Base-by-base conservation (phyloP, 2,113 vertebrate species). In the Colinus virginianus region DNA sequence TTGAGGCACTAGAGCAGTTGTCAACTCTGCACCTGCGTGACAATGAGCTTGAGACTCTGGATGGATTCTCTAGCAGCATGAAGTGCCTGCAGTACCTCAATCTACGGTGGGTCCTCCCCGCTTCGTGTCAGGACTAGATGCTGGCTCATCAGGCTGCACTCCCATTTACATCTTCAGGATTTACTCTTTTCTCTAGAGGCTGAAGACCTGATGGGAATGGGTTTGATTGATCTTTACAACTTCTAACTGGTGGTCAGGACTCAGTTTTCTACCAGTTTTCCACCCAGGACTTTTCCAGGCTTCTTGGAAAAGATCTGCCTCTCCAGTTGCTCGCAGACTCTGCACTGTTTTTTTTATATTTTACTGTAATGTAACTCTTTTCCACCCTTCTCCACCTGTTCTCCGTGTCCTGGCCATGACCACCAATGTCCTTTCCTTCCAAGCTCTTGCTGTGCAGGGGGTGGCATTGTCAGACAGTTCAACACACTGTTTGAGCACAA, bases 31-130 rank as follows among this genome's bases (percentile, higher is more conserved):
- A 99, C 83, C 98, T 99, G 58, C 98, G 99, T 94, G 98, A 99
- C 95, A 99, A 99, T 96, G 97, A 98, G 82, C 96, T 99, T 5
- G 96, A 98, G 71, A 96, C 78, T 53, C 92, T 99, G 90, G 95
- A 97, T 23, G 99, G 99, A 78, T 98, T 99, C 88, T 98, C 94
- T 28, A 55, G 90, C 12, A 97, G 91, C 59, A 98, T 99, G 99
- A 98, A 97, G 78, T 97, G 97, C 64, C 97, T 99, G 61, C 98
- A 98, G 83, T 99, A 99, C 96, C 97, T 99, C 68, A 99, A 99
- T 74, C 40, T 98, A 77, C 96, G 98, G 98, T 98, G 87, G 7
- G 93, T 96, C 42, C 55, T 86, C 13, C 66, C 56, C 48, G 63
- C 59, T 66, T 55, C 32, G 5, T 55, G 36, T 13, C 32, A 42